Conservation (phyloP, 2,797 vertebrate species). For the Enteromius mattozi region DNA sequence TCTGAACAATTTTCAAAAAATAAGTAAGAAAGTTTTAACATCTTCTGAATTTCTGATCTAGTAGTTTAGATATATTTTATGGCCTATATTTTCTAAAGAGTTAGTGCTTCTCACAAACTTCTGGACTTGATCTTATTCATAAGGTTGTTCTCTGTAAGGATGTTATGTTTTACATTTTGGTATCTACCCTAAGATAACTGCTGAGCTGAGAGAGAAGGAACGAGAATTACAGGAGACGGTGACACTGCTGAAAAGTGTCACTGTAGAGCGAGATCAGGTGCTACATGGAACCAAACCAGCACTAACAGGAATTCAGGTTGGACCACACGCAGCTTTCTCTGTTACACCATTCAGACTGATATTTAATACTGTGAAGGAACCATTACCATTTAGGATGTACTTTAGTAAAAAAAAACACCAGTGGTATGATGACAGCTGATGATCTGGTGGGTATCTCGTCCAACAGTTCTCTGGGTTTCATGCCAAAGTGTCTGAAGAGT, state of each 20-base stretch:
- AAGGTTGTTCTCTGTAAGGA: neutral
- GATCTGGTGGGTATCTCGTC: slow-evolving; percentile 1
- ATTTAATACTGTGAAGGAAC: neutral
- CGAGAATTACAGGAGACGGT: slow-evolving; percentile 70
- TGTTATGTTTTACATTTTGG: neutral
- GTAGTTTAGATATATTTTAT: neutral
- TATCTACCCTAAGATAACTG: slow-evolving; percentile 68
- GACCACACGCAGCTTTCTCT: slow-evolving; percentile 28
- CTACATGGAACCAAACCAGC: slow-evolving; percentile 54
- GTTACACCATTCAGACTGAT: slow-evolving; percentile 24
- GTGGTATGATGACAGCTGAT: slow-evolving; percentile 2
- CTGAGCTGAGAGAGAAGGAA: slow-evolving; percentile 78
- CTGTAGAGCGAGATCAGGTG: slow-evolving; percentile 76
- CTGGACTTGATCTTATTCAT: neutral
- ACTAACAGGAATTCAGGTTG: slow-evolving; percentile 66
- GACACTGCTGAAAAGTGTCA: slow-evolving; percentile 67
- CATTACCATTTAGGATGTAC: neutral
- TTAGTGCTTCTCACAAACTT: neutral
- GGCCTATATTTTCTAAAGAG: neutral
- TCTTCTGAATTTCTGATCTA: neutral
- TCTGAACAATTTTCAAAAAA: neutral
- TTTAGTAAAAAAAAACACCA: neutral
- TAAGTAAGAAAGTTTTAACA: too few species aligned
- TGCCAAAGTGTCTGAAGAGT: slow-evolving; percentile 7
- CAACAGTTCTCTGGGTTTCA: slow-evolving; percentile 8